Evolutionary conservation across 2,888 invertebrate species (phyloP), one percentile per base, ranked within the genome.

Genomic region (Acronicta alni): DNA sequence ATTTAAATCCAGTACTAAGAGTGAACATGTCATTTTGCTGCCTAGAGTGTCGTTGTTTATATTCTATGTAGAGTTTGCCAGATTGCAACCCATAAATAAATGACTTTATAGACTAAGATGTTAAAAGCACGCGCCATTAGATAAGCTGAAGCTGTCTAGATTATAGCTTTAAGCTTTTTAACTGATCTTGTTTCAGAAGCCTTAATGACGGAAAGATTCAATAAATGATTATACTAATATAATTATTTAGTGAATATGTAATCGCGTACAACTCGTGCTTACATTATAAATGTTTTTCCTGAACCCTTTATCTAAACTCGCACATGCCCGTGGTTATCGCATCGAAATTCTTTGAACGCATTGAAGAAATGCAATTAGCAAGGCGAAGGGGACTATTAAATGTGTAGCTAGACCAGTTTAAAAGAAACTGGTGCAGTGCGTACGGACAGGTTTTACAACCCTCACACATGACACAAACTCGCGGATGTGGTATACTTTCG

Each of bases 401-500:
- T 85, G 83, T 79, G 86, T 83, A 79, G 85, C 82, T 80, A 75
- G 83, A 91, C 90, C 87, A 88, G 92, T 92, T 88, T 82, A 72
- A 79, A 84, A 83, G 84, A 87, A 88, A 89, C 89, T 88, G 86
- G 89, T 87, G 86, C 82, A 75, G 76, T 77, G 80, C 80, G 81
- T 77, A 80, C 57, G 77, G 88, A 91, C 92, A 88, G 90, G 93
- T 92, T 90, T 88, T 80, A 83, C 88, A 88, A 88, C 89, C 85
- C 83, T 35, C 85, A 85, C 90, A 88, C 85, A 86, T 87, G 89
- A 85, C 82, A 79, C 83, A 84, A 84, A 88, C 87, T 91, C 85
- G 88, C 92, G 93, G 92, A 93, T 91, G 86, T 88, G 88, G 89
- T 90, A 90, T 92, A 92, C 93, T 92, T 92, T 90, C 89, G 86